A percentile compares a stretch with the other conserved stretches of the same genome.
Conservation (phyloP, 2,888 invertebrate species). For the Perizoma affinitatum region DNA sequence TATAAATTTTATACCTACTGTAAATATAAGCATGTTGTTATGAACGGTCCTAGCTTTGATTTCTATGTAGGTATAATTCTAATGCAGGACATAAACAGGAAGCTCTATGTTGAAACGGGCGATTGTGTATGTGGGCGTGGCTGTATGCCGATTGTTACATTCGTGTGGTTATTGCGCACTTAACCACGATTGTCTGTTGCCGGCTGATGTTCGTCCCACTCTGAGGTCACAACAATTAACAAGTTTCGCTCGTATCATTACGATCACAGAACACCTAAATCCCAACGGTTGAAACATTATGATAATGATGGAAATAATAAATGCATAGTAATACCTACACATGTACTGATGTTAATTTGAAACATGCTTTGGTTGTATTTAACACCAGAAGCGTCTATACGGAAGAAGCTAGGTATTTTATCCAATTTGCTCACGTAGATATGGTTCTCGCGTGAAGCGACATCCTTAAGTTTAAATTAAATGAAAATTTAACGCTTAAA, state of each 20-base stretch:
- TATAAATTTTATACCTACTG: conserved; percentile 22
- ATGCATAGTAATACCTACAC: conserved; percentile 33
- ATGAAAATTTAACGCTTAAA: too few species aligned
- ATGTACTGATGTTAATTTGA: conserved; percentile 22
- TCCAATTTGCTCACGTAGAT: conserved; percentile 23
- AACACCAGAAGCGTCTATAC: background rate
- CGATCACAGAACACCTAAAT: conserved; percentile 7
- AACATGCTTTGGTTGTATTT: conserved; percentile 5
- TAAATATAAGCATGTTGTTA: conserved; percentile 22
- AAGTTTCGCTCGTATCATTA: conserved; percentile 55
- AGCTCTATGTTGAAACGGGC: conserved; percentile 63
- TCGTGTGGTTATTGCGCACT: conserved; percentile 67
- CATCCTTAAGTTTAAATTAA: conserved; percentile 20
- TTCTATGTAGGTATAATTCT: conserved; percentile 40
- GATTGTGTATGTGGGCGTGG: conserved; percentile 72
- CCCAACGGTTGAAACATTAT: conserved; percentile 3
- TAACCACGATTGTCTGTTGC: conserved; percentile 50
- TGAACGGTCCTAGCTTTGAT: conserved; percentile 28
- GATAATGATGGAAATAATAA: too few species aligned
- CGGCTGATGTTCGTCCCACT: conserved; percentile 46
- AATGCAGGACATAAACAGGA: conserved; percentile 67
- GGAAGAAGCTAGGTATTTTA: conserved; percentile 9
- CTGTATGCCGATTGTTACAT: conserved; percentile 61
- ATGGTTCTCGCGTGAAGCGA: conserved; percentile 9
- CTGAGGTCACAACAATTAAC: conserved; percentile 63